Evolutionary conservation across 30 jellyfish, hydroid and myxozoan genomes (phyloP).

Genomic region (Pseudorhiza aurosa): DNA sequence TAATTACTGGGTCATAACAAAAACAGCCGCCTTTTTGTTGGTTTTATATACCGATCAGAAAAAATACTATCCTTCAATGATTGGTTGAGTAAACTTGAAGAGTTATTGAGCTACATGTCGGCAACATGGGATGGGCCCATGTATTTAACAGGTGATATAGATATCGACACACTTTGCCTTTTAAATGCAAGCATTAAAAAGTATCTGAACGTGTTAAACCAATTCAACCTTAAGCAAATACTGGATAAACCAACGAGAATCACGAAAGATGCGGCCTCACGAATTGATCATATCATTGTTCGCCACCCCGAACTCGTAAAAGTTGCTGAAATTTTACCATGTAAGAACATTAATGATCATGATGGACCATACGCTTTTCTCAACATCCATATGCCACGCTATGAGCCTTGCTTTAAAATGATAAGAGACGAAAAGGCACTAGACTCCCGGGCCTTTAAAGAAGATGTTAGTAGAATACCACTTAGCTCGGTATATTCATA

Average conservation of each 20-base stretch:
- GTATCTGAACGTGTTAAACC: slow-evolving; percentile 5
- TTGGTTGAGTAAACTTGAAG: slow-evolving; percentile 3
- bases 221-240: slow-evolving; percentile 17
- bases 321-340: slow-evolving; percentile 10
- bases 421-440: background rate
- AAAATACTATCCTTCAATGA: slow-evolving; percentile 7
- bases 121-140: slow-evolving; percentile 31
- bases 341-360: slow-evolving; percentile 34
- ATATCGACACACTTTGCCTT: background rate
- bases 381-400: slow-evolving; percentile 13
- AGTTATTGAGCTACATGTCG: slow-evolving; percentile 1
- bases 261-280: background rate
- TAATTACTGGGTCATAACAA: slow-evolving; percentile 43
- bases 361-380: slow-evolving; percentile 40
- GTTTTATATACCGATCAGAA: slow-evolving; percentile 22
- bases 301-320: slow-evolving; percentile 6
- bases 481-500: background rate
- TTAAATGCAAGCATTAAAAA: slow-evolving; percentile 2
- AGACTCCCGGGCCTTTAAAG: background rate
- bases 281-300: slow-evolving; percentile 12
- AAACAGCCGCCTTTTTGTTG: slow-evolving; percentile 14
- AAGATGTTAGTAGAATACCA: slow-evolving; percentile 6
- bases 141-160: background rate
- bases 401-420: slow-evolving; percentile 15
- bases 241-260: slow-evolving; percentile 10